Evolutionary conservation across 2,888 invertebrate genomes (phyloP), one percentile per base, ranked within the genome.

Genomic region (Cordilura impudica): DNA sequence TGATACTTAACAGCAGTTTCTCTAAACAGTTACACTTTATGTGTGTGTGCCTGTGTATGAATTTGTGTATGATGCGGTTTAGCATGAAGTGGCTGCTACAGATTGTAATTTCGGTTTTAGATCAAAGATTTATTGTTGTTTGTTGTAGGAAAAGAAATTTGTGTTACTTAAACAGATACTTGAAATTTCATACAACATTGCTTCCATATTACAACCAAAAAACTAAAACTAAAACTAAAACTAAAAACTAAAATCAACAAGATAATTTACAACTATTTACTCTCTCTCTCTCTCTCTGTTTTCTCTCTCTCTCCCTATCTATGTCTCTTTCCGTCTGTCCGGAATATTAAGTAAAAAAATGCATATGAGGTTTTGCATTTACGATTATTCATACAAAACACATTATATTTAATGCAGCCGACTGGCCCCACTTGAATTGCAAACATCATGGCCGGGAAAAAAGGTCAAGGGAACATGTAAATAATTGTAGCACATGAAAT

Each of bases 71-170:
- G 47, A 63, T 60, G 54, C 19, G 26, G 35, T 21, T 23, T 35
- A 29, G 54, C 31, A 26, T 26, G 14, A 58, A 54, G 47, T 53
- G 47, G 61, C 61, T 63, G 26, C 29, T 61, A 43, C 54, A 78
- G 77, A 61, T 72, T 72, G 29, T 56, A 78, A 78, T 72, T 78
- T 72, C 53, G 29, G 72, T 26, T 61, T 26, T 56, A 65, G 23
- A 60, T 16, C 56, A 26, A 26, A 51, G 58, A 60, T 70, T 60
- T 43, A 54, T 61, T 49, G 45, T 67, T 74, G 60, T 45, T 12
- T 67, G 45, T 18, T 58, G 19, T n/a, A 18, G 60, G 26, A 12
- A 4, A 39, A n/a, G 26, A 39, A 23, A 47, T 49, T 31, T 49
- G 23, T n/a, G 35, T 35, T 35, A 23, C 45, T 29, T 43, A 45